Evolutionary conservation across 2,888 invertebrate genomes (phyloP).

Genomic region (Heliconius ismenius): DNA sequence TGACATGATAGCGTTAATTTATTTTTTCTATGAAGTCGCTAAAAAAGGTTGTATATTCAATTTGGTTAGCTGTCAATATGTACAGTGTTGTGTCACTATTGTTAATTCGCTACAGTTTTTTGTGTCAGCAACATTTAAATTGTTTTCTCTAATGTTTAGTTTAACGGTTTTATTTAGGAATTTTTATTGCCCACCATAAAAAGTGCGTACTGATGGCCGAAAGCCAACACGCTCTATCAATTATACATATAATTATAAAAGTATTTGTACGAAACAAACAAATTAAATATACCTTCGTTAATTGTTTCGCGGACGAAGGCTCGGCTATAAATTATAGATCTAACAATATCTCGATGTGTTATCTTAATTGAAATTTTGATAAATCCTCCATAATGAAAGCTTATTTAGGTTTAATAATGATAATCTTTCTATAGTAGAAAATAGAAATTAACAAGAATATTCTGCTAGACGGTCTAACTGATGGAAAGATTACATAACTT

Average conservation of each 20-base stretch:
- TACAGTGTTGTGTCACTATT: slow-evolving; percentile 30
- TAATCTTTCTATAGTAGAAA: slow-evolving; percentile 25
- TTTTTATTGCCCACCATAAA: slow-evolving; percentile 37
- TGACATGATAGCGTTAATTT: slow-evolving; percentile 2
- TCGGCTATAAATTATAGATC: background rate
- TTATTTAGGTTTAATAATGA: slow-evolving; percentile 15
- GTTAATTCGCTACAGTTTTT: slow-evolving; percentile 33
- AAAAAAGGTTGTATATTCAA: slow-evolving; percentile 5
- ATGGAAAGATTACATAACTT: slow-evolving; percentile 31
- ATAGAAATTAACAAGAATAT: slow-evolving; percentile 34
- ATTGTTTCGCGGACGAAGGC: background rate
- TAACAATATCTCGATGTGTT: background rate
- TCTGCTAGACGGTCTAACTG: slow-evolving; percentile 16
- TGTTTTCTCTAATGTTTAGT: slow-evolving; percentile 21
- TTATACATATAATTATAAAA: slow-evolving; percentile 17
- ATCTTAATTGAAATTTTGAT: slow-evolving; percentile 24
- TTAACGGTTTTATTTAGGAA: slow-evolving; percentile 34
- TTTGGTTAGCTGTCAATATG: slow-evolving; percentile 23
- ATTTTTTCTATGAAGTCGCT: background rate
- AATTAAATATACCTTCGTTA: slow-evolving; percentile 3
- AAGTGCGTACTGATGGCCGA: slow-evolving; percentile 12
- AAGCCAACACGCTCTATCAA: slow-evolving; percentile 10
- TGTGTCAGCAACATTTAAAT: slow-evolving; percentile 31
- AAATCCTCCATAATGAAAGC: slow-evolving; percentile 8
- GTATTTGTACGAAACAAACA: slow-evolving; percentile 1